phyloP scores from a whole-genome alignment of 2,888 invertebrate genomes.

The Automeris io region DNA sequence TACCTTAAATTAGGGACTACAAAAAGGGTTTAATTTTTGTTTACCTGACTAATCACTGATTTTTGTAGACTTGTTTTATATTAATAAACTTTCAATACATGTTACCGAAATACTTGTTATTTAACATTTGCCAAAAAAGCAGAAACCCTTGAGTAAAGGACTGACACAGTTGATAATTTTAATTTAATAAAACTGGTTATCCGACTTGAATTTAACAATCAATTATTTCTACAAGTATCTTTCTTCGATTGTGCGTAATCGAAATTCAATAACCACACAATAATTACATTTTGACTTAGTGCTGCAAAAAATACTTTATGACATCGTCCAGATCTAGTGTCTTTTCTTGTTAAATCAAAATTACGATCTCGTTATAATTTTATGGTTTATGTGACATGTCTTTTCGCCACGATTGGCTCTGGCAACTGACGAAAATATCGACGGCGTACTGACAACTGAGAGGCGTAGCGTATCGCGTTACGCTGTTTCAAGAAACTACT shows the following conservation, averaged over 20 bases:
- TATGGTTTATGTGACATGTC: conserved; percentile 40
- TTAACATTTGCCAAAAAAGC: conserved; percentile 61
- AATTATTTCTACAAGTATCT: too few relatives aligned
- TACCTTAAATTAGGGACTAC: too few relatives aligned
- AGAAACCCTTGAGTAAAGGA: conserved; percentile 31
- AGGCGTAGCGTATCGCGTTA: conserved; percentile 56
- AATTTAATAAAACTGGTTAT: conserved; percentile 39
- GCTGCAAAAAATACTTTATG: neutral
- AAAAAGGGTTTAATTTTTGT: too few relatives aligned
- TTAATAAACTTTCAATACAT: conserved; percentile 45
- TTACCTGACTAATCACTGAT: too few relatives aligned
- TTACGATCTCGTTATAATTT: conserved; percentile 30
- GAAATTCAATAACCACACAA: too few relatives aligned
- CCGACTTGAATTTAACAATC: conserved; percentile 40
- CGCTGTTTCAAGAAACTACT: conserved; percentile 49
- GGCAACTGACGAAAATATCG: conserved; percentile 64
- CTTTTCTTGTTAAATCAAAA: conserved; percentile 22
- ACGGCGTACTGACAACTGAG: conserved; percentile 50
- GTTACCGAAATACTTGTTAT: conserved; percentile 54
- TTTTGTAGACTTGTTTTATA: conserved; percentile 21
- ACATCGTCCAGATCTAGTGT: conserved; percentile 7
- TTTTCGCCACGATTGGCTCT: conserved; percentile 26
- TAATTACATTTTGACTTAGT: neutral
- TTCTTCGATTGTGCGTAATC: too few relatives aligned
- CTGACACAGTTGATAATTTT: conserved; percentile 41